Evolutionary conservation across 2,797 vertebrate species (phyloP).

Genomic region (Rhynchonycteris naso): DNA sequence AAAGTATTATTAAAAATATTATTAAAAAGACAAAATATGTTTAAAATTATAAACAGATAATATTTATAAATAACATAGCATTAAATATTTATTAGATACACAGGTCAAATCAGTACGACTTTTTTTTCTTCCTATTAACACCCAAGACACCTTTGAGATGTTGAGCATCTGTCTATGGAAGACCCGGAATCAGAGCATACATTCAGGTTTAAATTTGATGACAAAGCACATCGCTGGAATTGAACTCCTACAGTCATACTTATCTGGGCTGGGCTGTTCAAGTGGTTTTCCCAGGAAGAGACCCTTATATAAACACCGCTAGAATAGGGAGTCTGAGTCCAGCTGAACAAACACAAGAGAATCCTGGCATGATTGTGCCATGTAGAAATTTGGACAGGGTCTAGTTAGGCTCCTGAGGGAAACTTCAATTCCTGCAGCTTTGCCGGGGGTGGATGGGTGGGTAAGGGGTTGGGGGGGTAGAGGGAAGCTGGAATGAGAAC

Average conservation of each 20-base stretch:
- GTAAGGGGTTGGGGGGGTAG: not conserved
- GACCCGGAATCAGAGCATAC: not conserved
- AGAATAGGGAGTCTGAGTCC: not conserved
- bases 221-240: not conserved
- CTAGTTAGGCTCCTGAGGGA: not conserved
- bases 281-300: not conserved
- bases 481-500: not conserved
- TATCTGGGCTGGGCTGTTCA: not conserved
- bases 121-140: not conserved
- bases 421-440: not conserved
- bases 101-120: not conserved
- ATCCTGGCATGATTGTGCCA: not conserved
- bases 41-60: conserved; percentile 8
- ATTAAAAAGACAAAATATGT: not conserved
- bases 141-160: not conserved
- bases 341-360: not conserved
- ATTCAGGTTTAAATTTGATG: not conserved
- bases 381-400: not conserved
- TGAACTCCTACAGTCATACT: not conserved
- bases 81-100: not conserved
- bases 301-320: not conserved
- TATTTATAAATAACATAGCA: not conserved
- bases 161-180: not conserved
- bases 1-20: not conserved
- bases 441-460: not conserved